These are phyloP conservation scores for Coreoperca whiteheadi DNA, from an alignment of 2,113 vertebrate genomes.

Conservation along the genomic window DNA sequence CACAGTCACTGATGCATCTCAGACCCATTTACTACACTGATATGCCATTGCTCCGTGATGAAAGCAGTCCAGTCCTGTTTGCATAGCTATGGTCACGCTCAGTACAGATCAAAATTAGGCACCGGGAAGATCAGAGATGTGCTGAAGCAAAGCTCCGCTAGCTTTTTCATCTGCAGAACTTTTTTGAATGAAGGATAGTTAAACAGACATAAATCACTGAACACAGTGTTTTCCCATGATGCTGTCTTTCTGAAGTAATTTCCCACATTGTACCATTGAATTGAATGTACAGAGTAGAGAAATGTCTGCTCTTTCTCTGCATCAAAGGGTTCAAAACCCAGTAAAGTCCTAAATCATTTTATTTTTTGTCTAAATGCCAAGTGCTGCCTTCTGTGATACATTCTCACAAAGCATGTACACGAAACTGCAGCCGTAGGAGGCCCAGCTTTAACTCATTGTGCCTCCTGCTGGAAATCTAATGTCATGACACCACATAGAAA, in stretches of 20 bases:
- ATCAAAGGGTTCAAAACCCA: constrained; percentile 23
- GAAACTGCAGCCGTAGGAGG: constrained; percentile 6
- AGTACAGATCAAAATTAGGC: constrained; percentile 51
- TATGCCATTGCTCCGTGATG: constrained; percentile 17
- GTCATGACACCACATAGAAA: constrained; percentile 46
- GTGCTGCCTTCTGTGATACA: constrained; percentile 22
- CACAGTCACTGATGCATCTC: constrained; percentile 50
- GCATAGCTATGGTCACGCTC: constrained; percentile 36
- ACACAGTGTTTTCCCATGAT: constrained; percentile 5
- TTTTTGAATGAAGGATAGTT: constrained; percentile 29
- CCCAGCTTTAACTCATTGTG: constrained; percentile 53
- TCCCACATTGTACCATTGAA: constrained; percentile 3
- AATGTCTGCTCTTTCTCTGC: constrained; percentile 36
- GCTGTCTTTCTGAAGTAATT: constrained; percentile 28
- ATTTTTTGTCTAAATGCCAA: constrained; percentile 36
- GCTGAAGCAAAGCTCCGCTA: neutral
- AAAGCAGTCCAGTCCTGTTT: constrained; percentile 37
- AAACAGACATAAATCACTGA: constrained; percentile 36
- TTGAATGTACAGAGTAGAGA: neutral
- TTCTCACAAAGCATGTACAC: constrained; percentile 5
- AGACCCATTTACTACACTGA: constrained; percentile 51
- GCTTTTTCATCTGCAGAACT: constrained; percentile 33
- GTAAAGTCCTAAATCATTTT: neutral
- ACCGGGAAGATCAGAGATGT: constrained; percentile 37
- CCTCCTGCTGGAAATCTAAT: constrained; percentile 74